These are phyloP conservation scores for Takifugu rubripes DNA, from an alignment of 2,797 vertebrate species.

Conservation along the genomic window DNA sequence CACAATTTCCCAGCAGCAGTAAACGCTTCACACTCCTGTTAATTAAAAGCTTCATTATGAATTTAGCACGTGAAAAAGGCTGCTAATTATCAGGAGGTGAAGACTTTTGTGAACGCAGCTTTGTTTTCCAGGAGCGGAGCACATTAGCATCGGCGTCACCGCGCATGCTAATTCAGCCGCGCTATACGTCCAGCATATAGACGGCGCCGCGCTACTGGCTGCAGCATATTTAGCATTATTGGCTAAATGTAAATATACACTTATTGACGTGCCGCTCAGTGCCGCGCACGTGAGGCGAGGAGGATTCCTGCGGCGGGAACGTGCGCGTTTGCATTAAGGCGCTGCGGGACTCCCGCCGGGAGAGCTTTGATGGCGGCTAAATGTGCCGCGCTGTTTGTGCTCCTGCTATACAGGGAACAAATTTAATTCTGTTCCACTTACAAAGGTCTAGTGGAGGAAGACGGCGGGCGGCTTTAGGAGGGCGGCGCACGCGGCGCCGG, in stretches of 20 bases:
- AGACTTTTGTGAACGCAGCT: constrained; percentile 43
- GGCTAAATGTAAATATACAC: constrained; percentile 74
- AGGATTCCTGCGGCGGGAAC: constrained; percentile 38
- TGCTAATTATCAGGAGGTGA: constrained; percentile 51
- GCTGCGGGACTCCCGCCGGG: constrained; percentile 22
- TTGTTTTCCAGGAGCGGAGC: constrained; percentile 59
- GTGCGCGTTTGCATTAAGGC: constrained; percentile 43
- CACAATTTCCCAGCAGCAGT: constrained; percentile 21
- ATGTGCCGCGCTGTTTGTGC: constrained; percentile 55
- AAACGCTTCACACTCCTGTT: constrained; percentile 31
- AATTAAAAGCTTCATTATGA: constrained; percentile 58
- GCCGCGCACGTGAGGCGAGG: constrained; percentile 29
- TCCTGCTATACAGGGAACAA: constrained; percentile 62
- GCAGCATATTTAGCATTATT: constrained; percentile 74
- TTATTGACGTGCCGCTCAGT: constrained; percentile 56
- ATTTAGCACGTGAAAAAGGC: constrained; percentile 23
- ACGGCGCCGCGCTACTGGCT: constrained; percentile 56
- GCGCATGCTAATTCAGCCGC: constrained; percentile 60
- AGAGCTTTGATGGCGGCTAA: constrained; percentile 49
- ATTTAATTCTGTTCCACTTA: constrained; percentile 72
- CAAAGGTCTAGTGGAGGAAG: constrained; percentile 69
- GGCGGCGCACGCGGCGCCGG: constrained; percentile 1
- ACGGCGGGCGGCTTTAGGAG: constrained; percentile 64
- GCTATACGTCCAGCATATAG: constrained; percentile 48
- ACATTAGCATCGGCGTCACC: constrained; percentile 59